A percentile compares a stretch with the other conserved stretches of the same genome.
Conservation (phyloP, 2,888 invertebrate genomes). For the Aporophyla nigra region DNA sequence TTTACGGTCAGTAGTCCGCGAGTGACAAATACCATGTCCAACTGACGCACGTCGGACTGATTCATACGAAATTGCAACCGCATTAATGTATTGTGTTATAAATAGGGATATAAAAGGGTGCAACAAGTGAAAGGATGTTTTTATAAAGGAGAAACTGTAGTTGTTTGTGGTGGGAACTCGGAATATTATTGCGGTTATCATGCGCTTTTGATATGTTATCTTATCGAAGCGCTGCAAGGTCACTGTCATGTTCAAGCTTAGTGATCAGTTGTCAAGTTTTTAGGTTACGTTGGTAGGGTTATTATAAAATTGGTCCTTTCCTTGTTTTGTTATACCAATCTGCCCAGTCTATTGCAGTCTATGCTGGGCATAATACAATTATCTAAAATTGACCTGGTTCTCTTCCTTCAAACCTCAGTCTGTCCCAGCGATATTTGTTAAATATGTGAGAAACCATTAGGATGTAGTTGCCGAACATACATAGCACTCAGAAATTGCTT, state of each 20-base stretch:
- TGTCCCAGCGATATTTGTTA: too few relatives aligned
- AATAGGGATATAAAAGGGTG: conserved; percentile 63
- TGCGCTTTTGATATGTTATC: conserved; percentile 61
- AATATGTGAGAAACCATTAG: background rate
- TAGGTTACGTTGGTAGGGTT: conserved; percentile 20
- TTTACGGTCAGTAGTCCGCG: conserved; percentile 56
- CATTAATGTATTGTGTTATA: conserved; percentile 64
- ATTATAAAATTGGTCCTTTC: conserved; percentile 2
- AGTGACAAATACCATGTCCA: conserved; percentile 58
- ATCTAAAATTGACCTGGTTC: background rate
- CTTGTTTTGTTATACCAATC: background rate
- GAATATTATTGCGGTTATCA: conserved; percentile 36
- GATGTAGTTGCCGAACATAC: background rate
- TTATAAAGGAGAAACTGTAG: conserved; percentile 45
- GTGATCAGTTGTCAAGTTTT: conserved; percentile 27
- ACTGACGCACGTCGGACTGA: conserved; percentile 66
- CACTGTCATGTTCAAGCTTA: conserved; percentile 47
- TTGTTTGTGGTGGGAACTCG: conserved; percentile 9
- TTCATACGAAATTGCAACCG: conserved; percentile 65
- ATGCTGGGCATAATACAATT: background rate
- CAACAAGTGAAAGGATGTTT: conserved; percentile 62
- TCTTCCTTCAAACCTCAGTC: background rate
- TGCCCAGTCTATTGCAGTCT: background rate
- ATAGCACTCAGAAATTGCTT: background rate
- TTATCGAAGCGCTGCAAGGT: conserved; percentile 61